A percentile compares a stretch with the other conserved stretches of the same genome.
Conservation (phyloP, 2,888 invertebrate genomes). For the Deilephila elpenor region DNA sequence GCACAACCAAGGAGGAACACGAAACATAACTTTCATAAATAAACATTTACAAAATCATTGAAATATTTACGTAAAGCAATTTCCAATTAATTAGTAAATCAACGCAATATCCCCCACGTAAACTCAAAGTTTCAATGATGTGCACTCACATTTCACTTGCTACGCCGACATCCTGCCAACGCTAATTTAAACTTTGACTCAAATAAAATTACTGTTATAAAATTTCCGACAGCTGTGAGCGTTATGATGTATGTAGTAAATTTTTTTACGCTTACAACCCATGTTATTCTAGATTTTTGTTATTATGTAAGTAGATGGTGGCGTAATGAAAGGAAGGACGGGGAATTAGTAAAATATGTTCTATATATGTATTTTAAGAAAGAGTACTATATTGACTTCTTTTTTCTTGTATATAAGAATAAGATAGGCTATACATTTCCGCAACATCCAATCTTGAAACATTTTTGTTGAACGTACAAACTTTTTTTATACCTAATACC, state of each 20-base stretch:
- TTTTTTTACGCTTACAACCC: neutral
- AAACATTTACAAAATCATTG: no score
- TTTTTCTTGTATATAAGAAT: no score
- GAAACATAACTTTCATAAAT: no score
- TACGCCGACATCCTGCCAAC: slow-evolving; percentile 12
- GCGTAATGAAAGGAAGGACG: no score
- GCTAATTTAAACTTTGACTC: slow-evolving; percentile 33
- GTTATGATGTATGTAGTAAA: neutral
- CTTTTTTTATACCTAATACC: no score
- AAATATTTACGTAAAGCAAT: neutral
- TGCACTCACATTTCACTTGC: neutral
- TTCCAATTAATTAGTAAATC: neutral
- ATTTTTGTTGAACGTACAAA: no score
- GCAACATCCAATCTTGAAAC: no score
- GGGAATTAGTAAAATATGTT: no score
- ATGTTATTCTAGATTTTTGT: neutral
- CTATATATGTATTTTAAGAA: no score
- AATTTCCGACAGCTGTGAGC: neutral
- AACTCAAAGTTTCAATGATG: slow-evolving; percentile 1
- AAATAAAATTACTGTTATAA: slow-evolving; percentile 18
- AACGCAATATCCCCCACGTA: neutral
- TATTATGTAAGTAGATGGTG: neutral
- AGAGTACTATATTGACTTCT: no score
- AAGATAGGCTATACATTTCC: no score
- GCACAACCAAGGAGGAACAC: no score